Evolutionary conservation across 2,888 invertebrate genomes (phyloP).

Genomic region (Boloria selene): DNA sequence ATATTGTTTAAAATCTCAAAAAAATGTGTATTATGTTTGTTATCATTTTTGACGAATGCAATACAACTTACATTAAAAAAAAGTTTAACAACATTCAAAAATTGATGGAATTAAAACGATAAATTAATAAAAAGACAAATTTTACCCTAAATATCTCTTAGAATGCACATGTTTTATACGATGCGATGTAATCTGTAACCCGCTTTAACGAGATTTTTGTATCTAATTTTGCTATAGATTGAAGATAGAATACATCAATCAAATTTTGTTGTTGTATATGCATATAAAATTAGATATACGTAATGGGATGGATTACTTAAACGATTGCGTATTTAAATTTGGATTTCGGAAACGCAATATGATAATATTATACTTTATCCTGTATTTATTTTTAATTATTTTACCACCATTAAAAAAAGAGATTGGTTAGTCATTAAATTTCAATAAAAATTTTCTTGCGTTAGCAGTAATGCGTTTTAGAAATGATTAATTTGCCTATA

Average conservation of each 20-base stretch:
- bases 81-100: neutral
- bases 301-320: conserved; percentile 9
- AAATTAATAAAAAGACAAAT: conserved; percentile 56
- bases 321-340: conserved; percentile 3
- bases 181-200: conserved; percentile 4
- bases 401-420: too few relatives aligned
- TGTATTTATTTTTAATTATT: too few relatives aligned
- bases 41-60: too few relatives aligned
- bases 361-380: neutral
- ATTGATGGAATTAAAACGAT: conserved; percentile 60
- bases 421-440: too few relatives aligned
- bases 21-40: too few relatives aligned
- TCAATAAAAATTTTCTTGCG: too few relatives aligned
- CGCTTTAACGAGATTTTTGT: conserved; percentile 30
- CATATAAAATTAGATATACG: conserved; percentile 18
- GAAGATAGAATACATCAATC: conserved; percentile 27
- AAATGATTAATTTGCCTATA: too few relatives aligned
- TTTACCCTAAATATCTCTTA: conserved; percentile 41
- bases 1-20: too few relatives aligned
- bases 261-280: conserved; percentile 17
- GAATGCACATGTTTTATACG: conserved; percentile 29
- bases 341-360: neutral
- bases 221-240: conserved; percentile 22
- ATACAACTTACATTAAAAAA: too few relatives aligned
- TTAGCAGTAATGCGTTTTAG: too few relatives aligned